Base-by-base conservation (phyloP, 2,888 invertebrate species). In the Cyclophora albipunctata region DNA sequence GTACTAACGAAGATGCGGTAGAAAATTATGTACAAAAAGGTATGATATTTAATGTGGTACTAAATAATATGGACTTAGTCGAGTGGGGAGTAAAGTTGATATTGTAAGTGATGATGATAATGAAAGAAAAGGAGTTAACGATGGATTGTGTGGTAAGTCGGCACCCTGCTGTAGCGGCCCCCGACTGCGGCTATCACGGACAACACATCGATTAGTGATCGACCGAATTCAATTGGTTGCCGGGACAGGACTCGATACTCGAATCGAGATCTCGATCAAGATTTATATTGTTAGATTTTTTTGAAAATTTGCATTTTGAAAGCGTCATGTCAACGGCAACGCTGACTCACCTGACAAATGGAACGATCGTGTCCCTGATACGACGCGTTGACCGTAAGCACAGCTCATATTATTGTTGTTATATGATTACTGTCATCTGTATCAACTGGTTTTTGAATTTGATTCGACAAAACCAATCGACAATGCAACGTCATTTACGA, bases 161-260 rank as follows among this genome's bases (percentile, higher is more conserved):
- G 88, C 88, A 86, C 86, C 88, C 88, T 86, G 85, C 87, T 81
- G 87, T 83, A 86, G 85, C 59, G 88, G 85, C 73, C 87, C 84
- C 87, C 86, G 75, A 86, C 87, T 72, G 88, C 69, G 87, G 80
- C 83, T 86, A 87, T 88, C 88, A 84, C 87, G 85, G 86, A 83
- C 88, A 85, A 87, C 84, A 87, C 88, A 87, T 87, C 88, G 88
- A 88, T 88, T 88, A 88, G 88, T 86, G 88, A 87, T 88, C 87
- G 86, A 87, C 86, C 81, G 87, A 86, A 87, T 87, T 87, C 88
- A 88, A 87, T 88, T 87, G 87, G 86, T 81, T 83, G 78, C 78
- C 77, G 78, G 81, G 85, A 86, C 85, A 81, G 75, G 84, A 5
- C 33, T 33, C 43, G 34, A 43, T 20, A 76, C 69, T 76, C 83